phyloP scores from a whole-genome alignment of 2,113 vertebrate genomes.

The Bubo scandiacus region DNA sequence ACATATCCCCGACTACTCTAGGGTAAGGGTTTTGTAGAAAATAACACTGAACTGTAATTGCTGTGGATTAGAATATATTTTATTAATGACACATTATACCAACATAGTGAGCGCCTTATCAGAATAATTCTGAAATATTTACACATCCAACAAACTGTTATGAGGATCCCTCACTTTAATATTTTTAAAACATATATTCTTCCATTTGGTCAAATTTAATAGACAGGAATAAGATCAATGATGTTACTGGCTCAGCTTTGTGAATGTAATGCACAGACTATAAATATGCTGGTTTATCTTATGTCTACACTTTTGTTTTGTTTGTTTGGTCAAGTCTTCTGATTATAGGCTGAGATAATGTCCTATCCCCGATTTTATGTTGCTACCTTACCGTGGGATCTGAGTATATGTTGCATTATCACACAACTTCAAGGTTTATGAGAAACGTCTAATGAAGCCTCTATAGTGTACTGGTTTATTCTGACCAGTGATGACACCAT shows the following conservation, averaged over 20 bases:
- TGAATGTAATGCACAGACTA: background rate
- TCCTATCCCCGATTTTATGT: background rate
- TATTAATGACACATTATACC: background rate
- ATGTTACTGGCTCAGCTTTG: background rate
- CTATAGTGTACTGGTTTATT: background rate
- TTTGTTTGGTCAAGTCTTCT: background rate
- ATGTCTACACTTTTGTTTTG: background rate
- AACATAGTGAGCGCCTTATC: background rate
- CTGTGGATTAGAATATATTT: background rate
- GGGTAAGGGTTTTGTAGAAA: background rate
- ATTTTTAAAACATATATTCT: background rate
- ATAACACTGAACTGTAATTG: background rate
- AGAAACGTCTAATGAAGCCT: background rate
- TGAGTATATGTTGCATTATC: background rate
- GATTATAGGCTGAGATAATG: background rate
- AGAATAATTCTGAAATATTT: background rate
- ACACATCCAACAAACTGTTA: background rate
- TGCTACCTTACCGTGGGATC: background rate
- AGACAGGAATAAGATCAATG: background rate
- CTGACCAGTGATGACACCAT: background rate
- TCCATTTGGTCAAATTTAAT: background rate
- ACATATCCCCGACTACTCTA: background rate
- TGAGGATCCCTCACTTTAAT: background rate
- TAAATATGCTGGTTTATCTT: background rate
- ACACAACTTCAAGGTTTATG: background rate